A percentile compares a stretch with the other conserved stretches of the same genome.
Conservation (phyloP, 1,140 invertebrate species). For the Steinernema feltiae region DNA sequence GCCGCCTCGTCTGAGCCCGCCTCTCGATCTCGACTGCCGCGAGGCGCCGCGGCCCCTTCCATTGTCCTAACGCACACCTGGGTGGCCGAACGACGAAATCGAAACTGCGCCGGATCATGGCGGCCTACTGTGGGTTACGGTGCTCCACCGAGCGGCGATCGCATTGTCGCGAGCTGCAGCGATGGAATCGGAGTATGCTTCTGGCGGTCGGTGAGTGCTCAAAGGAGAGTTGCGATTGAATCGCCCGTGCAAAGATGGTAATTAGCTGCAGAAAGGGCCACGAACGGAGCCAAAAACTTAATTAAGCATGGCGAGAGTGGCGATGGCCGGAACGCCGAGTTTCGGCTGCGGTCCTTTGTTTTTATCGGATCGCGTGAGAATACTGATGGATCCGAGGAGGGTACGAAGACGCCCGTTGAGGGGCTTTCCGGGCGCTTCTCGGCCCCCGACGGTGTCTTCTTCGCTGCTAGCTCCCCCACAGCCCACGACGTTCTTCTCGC, state of each 20-base stretch:
- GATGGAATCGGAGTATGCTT: constrained; percentile 1
- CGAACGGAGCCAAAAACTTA: constrained; percentile 1
- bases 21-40: background rate
- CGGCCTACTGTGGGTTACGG: background rate
- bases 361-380: background rate
- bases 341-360: constrained; percentile 10
- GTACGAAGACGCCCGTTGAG: background rate
- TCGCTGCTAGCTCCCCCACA: background rate
- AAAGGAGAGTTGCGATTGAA: background rate
- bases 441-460: background rate
- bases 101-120: background rate
- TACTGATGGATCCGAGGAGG: background rate
- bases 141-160: background rate
- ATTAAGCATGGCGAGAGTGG: background rate
- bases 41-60: background rate
- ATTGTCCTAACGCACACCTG: background rate
- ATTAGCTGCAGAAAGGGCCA: background rate
- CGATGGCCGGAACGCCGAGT: background rate
- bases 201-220: constrained; percentile 10
- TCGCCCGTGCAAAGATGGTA: background rate
- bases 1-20: too few relatives aligned
- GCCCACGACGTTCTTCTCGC: background rate
- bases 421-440: background rate
- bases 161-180: background rate
- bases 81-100: background rate